Evolutionary conservation across 2,888 invertebrate genomes (phyloP).

Genomic region (Aelia acuminata): DNA sequence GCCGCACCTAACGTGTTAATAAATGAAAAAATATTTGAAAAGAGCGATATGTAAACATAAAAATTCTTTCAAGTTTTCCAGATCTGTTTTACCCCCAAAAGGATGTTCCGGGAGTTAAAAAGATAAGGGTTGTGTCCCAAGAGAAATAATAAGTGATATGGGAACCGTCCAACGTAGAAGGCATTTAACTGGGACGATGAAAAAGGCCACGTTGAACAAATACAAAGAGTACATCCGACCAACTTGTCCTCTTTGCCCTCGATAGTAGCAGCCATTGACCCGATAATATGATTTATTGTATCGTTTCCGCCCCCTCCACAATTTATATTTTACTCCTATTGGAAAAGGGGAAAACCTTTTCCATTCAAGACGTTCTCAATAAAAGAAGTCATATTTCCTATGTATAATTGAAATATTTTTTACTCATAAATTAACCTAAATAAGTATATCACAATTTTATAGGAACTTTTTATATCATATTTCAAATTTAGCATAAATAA

Average conservation of each 20-base stretch:
- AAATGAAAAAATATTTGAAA: too few relatives aligned
- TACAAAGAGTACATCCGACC: neutral
- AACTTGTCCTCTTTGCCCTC: neutral
- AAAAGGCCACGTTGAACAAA: constrained; percentile 1
- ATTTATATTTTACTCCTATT: neutral
- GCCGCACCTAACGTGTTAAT: too few relatives aligned
- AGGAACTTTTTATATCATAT: too few relatives aligned
- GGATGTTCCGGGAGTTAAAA: neutral
- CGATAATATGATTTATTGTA: constrained; percentile 4
- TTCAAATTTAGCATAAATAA: too few relatives aligned
- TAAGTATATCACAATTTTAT: too few relatives aligned
- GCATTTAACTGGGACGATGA: constrained; percentile 7
- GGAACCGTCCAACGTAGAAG: neutral
- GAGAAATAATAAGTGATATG: constrained; percentile 22
- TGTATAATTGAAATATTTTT: neutral
- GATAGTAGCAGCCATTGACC: neutral
- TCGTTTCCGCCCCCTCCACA: neutral
- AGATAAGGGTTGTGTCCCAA: neutral
- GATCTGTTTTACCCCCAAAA: neutral
- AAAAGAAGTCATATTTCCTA: neutral
- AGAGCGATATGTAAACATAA: too few relatives aligned
- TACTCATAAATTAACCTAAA: too few relatives aligned
- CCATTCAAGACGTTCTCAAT: neutral
- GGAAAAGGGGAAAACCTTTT: neutral
- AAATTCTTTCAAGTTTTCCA: neutral